These are phyloP conservation scores for Hydrozoanthus gracilis DNA, from an alignment of 92 coral and sea anemone species.

Conservation along the genomic window DNA sequence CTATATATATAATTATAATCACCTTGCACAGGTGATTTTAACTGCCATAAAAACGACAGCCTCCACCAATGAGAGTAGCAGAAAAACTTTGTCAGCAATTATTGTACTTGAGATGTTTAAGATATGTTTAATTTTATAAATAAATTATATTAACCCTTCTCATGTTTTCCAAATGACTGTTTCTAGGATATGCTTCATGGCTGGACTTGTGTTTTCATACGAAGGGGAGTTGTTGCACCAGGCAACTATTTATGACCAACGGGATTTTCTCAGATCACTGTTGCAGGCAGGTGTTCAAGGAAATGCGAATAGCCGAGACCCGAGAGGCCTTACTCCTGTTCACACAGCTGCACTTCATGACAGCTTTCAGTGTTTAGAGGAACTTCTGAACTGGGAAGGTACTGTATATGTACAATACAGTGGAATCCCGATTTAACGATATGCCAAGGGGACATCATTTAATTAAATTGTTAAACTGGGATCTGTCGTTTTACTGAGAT, in stretches of 20 bases:
- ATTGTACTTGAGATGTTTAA: neutral
- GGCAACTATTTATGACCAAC: slow-evolving; percentile 93
- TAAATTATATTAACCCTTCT: neutral
- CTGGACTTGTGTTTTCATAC: slow-evolving; percentile 78
- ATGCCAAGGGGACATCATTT: neutral
- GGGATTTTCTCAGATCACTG: slow-evolving; percentile 81
- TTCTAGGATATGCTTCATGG: slow-evolving; percentile 60
- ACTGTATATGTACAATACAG: neutral
- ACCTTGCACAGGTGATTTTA: too few species aligned
- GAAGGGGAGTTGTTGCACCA: slow-evolving; percentile 93
- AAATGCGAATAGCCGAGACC: slow-evolving; percentile 88
- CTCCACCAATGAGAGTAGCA: too few species aligned
- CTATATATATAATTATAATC: too few species aligned
- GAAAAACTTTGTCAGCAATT: neutral
- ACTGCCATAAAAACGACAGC: too few species aligned
- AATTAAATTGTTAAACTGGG: neutral
- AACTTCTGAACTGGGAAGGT: slow-evolving; percentile 83
- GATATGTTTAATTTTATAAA: neutral
- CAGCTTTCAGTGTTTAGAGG: slow-evolving; percentile 80
- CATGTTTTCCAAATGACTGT: neutral
- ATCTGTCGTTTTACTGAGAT: neutral
- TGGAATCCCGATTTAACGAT: neutral
- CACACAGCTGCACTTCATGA: slow-evolving; percentile 98
- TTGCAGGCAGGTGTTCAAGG: slow-evolving; percentile 82
- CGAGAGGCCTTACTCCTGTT: slow-evolving; percentile 87